These are phyloP conservation scores for Belonocnema kinseyi DNA, from an alignment of 1,140 invertebrate species.

Conservation along the genomic window DNA sequence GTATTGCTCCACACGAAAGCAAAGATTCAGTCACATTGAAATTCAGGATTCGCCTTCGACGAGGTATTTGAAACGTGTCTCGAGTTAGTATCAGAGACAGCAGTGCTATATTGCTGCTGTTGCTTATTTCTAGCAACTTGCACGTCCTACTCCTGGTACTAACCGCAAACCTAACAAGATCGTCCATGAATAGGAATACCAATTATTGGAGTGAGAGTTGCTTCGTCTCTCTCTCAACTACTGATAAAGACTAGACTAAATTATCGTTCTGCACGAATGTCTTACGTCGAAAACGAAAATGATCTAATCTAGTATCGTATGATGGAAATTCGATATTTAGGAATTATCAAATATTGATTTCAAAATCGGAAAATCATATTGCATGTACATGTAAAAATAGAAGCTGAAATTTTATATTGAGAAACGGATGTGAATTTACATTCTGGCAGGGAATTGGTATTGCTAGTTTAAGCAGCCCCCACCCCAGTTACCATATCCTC, in stretches of 20 bases:
- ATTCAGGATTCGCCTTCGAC: background rate
- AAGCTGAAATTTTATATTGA: no score
- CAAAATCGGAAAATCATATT: no score
- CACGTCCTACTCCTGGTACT: constrained; percentile 8
- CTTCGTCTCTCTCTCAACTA: background rate
- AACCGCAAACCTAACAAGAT: constrained; percentile 33
- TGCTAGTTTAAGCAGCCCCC: no score
- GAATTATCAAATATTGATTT: no score
- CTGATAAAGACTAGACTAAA: background rate
- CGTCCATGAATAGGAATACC: constrained; percentile 41
- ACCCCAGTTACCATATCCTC: no score
- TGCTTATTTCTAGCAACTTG: constrained; percentile 11
- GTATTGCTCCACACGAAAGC: constrained; percentile 1
- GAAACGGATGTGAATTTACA: no score
- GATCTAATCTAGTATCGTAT: no score
- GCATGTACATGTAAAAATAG: no score
- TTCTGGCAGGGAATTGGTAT: no score
- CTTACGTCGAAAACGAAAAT: background rate
- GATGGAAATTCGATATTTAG: no score
- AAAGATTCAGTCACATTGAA: constrained; percentile 2
- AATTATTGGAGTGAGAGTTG: constrained; percentile 34
- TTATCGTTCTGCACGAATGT: background rate
- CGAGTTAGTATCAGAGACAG: constrained; percentile 30
- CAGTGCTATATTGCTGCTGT: background rate
- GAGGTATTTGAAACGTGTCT: constrained; percentile 10